A percentile compares a stretch with the other conserved stretches of the same genome.
These are phyloP conservation scores for Notocelia uddmanniana DNA, from an alignment of 2,888 invertebrate species.

Conservation along the genomic window DNA sequence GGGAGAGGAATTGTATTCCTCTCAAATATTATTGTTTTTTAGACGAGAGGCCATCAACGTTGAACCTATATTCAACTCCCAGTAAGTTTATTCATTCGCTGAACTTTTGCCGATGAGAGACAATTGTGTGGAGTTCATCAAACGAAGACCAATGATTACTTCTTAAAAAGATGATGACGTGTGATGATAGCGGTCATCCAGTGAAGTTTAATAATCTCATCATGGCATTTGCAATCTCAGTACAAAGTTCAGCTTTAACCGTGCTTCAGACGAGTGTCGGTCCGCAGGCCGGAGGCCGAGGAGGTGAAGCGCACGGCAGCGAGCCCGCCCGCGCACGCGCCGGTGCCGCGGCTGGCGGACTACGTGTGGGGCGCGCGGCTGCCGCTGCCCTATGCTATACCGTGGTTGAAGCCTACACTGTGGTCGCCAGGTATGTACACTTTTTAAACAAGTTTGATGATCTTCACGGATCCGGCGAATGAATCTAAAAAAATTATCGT, in stretches of 20 bases:
- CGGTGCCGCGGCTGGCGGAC: constrained; percentile 92
- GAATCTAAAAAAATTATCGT: no score
- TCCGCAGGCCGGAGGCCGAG: constrained; percentile 83
- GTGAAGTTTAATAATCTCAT: neutral
- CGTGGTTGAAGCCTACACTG: constrained; percentile 87
- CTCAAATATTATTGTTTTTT: no score
- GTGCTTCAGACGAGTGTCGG: constrained; percentile 80
- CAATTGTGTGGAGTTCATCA: no score
- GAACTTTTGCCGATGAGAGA: no score
- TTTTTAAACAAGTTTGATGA: no score
- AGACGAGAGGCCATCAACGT: no score
- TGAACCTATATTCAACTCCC: no score
- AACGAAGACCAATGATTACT: no score
- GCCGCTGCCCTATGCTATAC: constrained; percentile 89
- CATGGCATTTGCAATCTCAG: constrained; percentile 1
- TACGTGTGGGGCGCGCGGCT: constrained; percentile 91
- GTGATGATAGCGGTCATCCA: neutral
- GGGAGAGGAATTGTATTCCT: no score
- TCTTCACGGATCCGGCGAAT: no score
- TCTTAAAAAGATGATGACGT: no score
- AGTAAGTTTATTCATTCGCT: no score
- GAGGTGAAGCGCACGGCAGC: constrained; percentile 91
- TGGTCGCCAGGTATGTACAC: constrained; percentile 76
- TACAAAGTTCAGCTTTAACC: constrained; percentile 77
- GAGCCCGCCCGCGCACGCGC: constrained; percentile 91